Conservation (phyloP, 2,888 invertebrate genomes). For the Mystacides longicornis region DNA sequence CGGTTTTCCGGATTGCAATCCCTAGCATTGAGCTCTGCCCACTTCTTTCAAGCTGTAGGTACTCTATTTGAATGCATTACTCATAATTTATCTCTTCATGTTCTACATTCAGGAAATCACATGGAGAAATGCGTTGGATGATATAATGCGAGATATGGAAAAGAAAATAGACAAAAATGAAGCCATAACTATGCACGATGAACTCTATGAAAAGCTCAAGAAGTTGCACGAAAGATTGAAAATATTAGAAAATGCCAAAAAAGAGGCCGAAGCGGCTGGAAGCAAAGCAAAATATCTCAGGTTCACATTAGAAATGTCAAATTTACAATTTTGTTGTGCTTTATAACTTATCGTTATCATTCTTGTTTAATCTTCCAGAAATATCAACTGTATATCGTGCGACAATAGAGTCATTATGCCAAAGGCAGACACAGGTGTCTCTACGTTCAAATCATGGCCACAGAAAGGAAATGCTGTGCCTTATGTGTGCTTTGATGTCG, state of each 20-base stretch:
- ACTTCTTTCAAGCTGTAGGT: too few species aligned
- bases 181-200: constrained; percentile 55
- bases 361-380: constrained; percentile 35
- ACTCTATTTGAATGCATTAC: too few species aligned
- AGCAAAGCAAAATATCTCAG: constrained; percentile 57
- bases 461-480: constrained; percentile 42
- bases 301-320: constrained; percentile 31
- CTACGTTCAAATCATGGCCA: constrained; percentile 46
- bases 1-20: too few species aligned
- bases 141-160: constrained; percentile 56
- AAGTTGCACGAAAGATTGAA: constrained; percentile 56
- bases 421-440: constrained; percentile 42
- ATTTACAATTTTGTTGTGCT: not conserved
- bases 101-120: constrained; percentile 47
- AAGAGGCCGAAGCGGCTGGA: constrained; percentile 65
- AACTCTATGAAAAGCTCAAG: constrained; percentile 54
- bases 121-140: constrained; percentile 59
- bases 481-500: constrained; percentile 64
- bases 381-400: constrained; percentile 71
- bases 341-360: not conserved
- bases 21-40: too few species aligned
- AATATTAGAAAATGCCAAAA: constrained; percentile 49
- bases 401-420: constrained; percentile 68
- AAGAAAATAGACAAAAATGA: constrained; percentile 60
- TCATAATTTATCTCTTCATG: too few species aligned